These are phyloP conservation scores for Ispidina lecontei DNA, from an alignment of 2,797 vertebrate genomes.

Conservation along the genomic window DNA sequence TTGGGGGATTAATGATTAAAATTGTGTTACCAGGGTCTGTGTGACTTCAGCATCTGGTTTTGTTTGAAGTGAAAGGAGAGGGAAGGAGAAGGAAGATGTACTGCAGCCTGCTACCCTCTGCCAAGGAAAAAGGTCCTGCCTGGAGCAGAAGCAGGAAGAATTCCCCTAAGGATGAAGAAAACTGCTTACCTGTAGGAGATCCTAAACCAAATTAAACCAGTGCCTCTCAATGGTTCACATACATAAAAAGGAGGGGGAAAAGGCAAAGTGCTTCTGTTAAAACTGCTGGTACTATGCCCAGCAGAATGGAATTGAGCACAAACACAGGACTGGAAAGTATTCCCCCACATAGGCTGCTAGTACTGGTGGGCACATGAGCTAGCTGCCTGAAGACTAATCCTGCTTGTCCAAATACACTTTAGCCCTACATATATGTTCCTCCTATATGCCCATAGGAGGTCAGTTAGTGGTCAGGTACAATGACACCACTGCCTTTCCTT, in stretches of 20 bases:
- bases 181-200: not conserved
- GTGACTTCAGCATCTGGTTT: not conserved
- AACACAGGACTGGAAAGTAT: not conserved
- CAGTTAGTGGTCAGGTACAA: not conserved
- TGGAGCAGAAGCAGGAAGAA: not conserved
- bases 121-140: not conserved
- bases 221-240: not conserved
- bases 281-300: not conserved
- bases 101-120: not conserved
- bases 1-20: not conserved
- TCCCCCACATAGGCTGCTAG: not conserved
- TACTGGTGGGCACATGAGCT: not conserved
- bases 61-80: not conserved
- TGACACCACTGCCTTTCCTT: not conserved
- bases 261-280: not conserved
- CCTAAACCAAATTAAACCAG: not conserved
- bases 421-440: not conserved
- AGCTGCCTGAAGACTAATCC: not conserved
- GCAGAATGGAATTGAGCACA: not conserved
- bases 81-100: not conserved
- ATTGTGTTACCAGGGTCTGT: not conserved
- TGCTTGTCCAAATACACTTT: not conserved
- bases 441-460: not conserved
- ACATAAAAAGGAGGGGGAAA: not conserved
- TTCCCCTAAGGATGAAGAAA: not conserved